Conservation (phyloP, 2,888 invertebrate genomes). For the Leucophenga montana region DNA sequence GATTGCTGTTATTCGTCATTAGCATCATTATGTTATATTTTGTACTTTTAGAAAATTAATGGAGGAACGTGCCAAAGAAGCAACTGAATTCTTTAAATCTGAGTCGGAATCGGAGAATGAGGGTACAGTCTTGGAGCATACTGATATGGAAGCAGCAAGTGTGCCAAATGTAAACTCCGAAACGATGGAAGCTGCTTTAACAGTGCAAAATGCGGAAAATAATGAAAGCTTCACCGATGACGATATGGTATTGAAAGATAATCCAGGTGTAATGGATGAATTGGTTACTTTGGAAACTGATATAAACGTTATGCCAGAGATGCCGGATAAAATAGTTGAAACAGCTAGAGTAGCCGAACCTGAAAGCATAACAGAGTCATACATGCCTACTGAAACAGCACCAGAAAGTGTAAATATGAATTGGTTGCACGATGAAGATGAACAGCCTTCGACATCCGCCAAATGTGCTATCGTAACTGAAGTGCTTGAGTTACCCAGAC, state of each 20-base stretch:
- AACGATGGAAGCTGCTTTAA: background rate
- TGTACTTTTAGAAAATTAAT: constrained; percentile 76
- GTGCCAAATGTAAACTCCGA: background rate
- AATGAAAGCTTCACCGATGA: background rate
- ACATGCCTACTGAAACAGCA: background rate
- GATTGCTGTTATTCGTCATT: background rate
- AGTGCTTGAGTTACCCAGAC: constrained; percentile 59
- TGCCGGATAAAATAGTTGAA: background rate
- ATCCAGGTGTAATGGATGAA: constrained; percentile 28
- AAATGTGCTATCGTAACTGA: constrained; percentile 50
- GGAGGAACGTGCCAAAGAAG: constrained; percentile 83
- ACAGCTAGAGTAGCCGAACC: background rate
- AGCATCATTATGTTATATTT: background rate
- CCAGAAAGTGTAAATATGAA: background rate
- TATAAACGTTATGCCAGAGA: background rate
- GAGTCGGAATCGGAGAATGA: constrained; percentile 70
- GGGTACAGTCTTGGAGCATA: constrained; percentile 26
- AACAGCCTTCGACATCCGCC: constrained; percentile 30
- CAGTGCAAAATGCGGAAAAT: background rate
- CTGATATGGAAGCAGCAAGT: constrained; percentile 4
- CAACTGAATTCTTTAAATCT: constrained; percentile 84
- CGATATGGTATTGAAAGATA: constrained; percentile 33
- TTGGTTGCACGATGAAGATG: background rate
- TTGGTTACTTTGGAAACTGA: background rate
- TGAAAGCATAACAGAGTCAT: background rate